Evolutionary conservation across 2,888 invertebrate genomes (phyloP), one percentile per base, ranked within the genome.

Genomic region (Ecliptopera silaceata): DNA sequence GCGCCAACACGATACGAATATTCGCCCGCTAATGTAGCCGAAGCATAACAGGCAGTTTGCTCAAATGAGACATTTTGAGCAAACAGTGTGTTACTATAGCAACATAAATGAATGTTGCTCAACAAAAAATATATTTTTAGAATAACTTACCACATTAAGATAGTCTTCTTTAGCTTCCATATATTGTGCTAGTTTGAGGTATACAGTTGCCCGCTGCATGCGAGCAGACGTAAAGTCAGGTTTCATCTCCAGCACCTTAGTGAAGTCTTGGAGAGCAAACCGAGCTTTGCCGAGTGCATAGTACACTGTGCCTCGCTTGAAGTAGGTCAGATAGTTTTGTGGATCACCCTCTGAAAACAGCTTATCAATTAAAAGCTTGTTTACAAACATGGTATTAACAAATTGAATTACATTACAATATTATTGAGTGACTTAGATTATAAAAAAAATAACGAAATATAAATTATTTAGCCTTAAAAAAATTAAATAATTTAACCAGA

Each of bases 211-310:
- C 67, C 97, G 92, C 79, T 98, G 97, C 46, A 95, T 75, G 39
- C 95, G 93, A 49, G 98, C 99, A 3, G 98, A 95, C 55, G 94
- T 95, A 84, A 99, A 99, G 83, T 99, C 99, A 4, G 98, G 96
- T 80, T 99, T 99, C 56, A 99, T 83, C 78, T 98, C 96, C 63
- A 99, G 88, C 22, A 52, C 51, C 87, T 94, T 95, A 69, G 97
- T 96, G 69, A 99, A 95, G 89, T 99, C 99, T 72, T 96, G 95
- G 31, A 99, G 91, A 0, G 99, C 99, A 77, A 98, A 96, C 80
- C 97, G 97, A 0, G 98, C 96, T 91, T 98, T 98, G 44, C 98
- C 98, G 69, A 99, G 92, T 6, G 99, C 99, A 78, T 99, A 93
- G 87, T 97, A 99, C 0, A 98, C 98, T 0, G 99, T 98, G 41